Conservation (phyloP, 2,113 vertebrate genomes). For the Polypterus senegalus region DNA sequence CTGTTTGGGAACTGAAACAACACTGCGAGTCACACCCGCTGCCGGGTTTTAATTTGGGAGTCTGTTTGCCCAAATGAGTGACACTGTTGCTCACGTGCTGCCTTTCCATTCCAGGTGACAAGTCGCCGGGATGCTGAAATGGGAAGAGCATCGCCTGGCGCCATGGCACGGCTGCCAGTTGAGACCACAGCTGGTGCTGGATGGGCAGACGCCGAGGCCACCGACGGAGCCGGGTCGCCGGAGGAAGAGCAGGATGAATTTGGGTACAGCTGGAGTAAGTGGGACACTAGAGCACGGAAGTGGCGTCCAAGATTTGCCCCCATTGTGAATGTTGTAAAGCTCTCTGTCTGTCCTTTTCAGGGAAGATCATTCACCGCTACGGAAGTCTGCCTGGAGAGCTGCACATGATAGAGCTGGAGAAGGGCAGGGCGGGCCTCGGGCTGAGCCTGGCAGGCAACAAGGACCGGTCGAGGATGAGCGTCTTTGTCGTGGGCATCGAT, state of each 20-base stretch:
- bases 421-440: constrained; percentile 81
- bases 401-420: constrained; percentile 86
- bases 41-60: no score
- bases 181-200: constrained; percentile 48
- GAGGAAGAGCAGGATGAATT: constrained; percentile 69
- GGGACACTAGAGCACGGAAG: background rate
- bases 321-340: background rate
- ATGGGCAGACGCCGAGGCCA: constrained; percentile 46
- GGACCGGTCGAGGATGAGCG: constrained; percentile 89
- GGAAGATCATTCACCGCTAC: constrained; percentile 69
- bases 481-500: constrained; percentile 92
- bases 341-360: constrained; percentile 37
- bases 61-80: no score
- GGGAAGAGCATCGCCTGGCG: constrained; percentile 47
- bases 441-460: constrained; percentile 94
- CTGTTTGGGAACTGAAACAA: no score
- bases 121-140: constrained; percentile 49
- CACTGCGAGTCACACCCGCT: no score
- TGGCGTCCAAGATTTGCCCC: background rate
- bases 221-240: constrained; percentile 28
- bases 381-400: constrained; percentile 71
- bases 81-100: no score
- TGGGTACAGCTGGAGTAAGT: constrained; percentile 91
- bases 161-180: constrained; percentile 37
- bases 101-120: constrained; percentile 40